Percentiles rank a stretch among this genome's conserved stretches.
Conservation (phyloP, 2,113 vertebrate genomes). For the Stegostoma tigrinum region DNA sequence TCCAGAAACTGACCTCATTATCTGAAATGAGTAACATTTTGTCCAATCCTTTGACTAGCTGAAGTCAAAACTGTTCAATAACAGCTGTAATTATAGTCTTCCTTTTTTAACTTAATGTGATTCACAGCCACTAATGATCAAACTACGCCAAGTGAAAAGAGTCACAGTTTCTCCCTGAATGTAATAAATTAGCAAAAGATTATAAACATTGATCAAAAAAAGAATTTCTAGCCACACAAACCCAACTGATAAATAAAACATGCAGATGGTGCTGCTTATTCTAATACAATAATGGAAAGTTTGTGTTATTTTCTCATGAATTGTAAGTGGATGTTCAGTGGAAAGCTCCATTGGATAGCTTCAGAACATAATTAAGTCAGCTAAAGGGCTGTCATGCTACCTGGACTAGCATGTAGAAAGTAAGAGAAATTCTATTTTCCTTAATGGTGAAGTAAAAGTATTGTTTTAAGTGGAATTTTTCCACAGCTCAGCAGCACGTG, state of each 20-base stretch:
- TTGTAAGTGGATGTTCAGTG: not conserved
- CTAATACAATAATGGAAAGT: not conserved
- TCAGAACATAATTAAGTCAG: not conserved
- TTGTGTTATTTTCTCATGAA: not conserved
- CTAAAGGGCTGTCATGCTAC: not conserved
- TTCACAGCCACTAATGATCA: not conserved
- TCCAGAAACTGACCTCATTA: not conserved
- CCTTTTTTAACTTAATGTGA: not conserved
- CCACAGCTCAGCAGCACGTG: not conserved
- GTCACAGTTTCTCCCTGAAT: not conserved
- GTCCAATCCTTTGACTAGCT: not conserved
- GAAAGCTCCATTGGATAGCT: not conserved
- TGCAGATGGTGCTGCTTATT: not conserved
- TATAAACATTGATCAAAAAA: constrained; percentile 1
- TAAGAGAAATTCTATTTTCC: not conserved
- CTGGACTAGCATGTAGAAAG: not conserved
- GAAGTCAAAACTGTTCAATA: constrained; percentile 5
- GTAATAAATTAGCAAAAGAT: constrained; percentile 25
- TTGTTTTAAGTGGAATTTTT: not conserved
- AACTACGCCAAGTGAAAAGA: not conserved
- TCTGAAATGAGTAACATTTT: not conserved
- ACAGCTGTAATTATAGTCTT: not conserved
- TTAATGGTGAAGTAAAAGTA: not conserved
- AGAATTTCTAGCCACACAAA: not conserved
- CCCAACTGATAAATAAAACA: constrained; percentile 4